These are phyloP conservation scores for Musca vetustissima DNA, from an alignment of 1,140 invertebrate genomes.

Conservation along the genomic window DNA sequence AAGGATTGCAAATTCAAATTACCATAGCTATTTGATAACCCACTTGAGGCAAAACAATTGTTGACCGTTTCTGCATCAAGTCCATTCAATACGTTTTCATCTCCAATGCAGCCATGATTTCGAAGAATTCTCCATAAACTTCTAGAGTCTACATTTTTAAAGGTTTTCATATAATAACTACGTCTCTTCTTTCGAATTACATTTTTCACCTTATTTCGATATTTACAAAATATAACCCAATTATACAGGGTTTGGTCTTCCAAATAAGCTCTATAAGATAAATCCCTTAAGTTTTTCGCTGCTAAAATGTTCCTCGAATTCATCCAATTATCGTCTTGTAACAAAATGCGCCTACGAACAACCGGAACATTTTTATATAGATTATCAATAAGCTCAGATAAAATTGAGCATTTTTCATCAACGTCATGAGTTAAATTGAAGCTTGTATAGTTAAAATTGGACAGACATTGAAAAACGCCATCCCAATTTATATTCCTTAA, in stretches of 20 bases:
- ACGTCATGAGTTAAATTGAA: no score
- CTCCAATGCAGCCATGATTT: neutral
- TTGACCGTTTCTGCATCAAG: neutral
- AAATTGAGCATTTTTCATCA: no score
- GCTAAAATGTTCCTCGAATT: neutral
- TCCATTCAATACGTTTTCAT: neutral
- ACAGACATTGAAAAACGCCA: no score
- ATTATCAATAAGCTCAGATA: no score
- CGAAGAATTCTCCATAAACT: neutral
- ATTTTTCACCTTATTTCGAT: neutral
- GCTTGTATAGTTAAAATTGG: no score
- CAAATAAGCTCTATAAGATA: neutral
- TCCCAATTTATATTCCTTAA: no score
- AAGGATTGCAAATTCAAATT: no score
- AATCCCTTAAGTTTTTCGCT: neutral
- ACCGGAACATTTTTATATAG: no score
- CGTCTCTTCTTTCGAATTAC: neutral
- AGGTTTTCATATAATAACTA: neutral
- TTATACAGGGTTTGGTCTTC: neutral
- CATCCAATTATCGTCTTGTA: neutral
- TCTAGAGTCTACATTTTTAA: neutral
- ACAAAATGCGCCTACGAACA: no score
- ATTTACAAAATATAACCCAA: neutral
- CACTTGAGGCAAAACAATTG: no score
- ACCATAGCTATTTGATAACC: no score